A percentile compares a stretch with the other conserved stretches of the same genome.
Conservation (phyloP, 2,888 invertebrate genomes). For the Andrena camellia region DNA sequence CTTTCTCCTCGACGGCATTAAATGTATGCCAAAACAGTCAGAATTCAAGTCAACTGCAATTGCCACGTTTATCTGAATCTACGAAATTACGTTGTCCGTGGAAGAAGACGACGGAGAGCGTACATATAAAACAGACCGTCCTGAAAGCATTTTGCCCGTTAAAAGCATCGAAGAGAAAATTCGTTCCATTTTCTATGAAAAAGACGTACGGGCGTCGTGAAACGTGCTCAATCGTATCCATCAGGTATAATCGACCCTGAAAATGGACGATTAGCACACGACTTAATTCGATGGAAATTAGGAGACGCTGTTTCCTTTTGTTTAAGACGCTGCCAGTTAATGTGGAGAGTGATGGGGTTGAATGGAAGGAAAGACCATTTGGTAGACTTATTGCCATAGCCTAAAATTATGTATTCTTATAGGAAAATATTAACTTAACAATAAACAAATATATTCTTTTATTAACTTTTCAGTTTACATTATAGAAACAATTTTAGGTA, state of each 20-base stretch:
- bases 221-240: slow-evolving; percentile 67
- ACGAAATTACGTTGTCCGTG: slow-evolving; percentile 35
- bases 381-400: not conserved
- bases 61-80: slow-evolving; percentile 51
- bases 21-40: not conserved
- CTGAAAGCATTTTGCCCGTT: slow-evolving; percentile 72
- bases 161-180: slow-evolving; percentile 70
- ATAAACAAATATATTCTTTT: not conserved
- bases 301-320: slow-evolving; percentile 55
- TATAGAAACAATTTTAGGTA: too few relatives aligned
- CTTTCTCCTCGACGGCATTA: not conserved
- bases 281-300: slow-evolving; percentile 63
- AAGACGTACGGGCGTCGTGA: slow-evolving; percentile 56
- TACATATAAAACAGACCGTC: slow-evolving; percentile 66
- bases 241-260: slow-evolving; percentile 66
- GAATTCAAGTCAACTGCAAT: slow-evolving; percentile 41
- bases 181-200: slow-evolving; percentile 69
- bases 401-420: not conserved
- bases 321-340: slow-evolving; percentile 37
- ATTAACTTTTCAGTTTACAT: not conserved
- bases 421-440: not conserved
- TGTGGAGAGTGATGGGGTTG: slow-evolving; percentile 1
- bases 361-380: slow-evolving; percentile 3
- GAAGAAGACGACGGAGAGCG: slow-evolving; percentile 56
- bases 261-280: slow-evolving; percentile 57